Base-by-base conservation (phyloP, 2,113 vertebrate species). In the Protobothrops flavoviridis region DNA sequence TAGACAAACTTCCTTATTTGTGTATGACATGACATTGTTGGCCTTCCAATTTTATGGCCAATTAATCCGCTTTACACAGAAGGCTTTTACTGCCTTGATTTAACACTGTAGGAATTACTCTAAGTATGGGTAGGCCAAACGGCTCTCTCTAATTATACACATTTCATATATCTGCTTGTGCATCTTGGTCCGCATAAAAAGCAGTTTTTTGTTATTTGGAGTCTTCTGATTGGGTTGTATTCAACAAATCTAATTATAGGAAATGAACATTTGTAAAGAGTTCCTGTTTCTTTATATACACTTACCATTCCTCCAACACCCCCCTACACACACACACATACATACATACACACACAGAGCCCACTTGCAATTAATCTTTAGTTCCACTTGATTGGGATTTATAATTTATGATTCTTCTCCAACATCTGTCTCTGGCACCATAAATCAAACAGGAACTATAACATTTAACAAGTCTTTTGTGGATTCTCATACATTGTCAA, bases 351-450 rank as follows among this genome's bases (percentile, higher is more conserved):
- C 61, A 64, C 26, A 64, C 61, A 45, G 45, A 74, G 10, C n/a
- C 29, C 29, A 8, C 5, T 97, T 94, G 92, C 95, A 93, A 94
- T 96, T 96, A 95, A 97, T 96, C 95, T 95, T 96, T 86, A 11
- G n/a, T 89, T 96, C 92, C 69, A 15, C 95, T 94, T 95, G 93
- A 94, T 87, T 95, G 95, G 94, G 95, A 94, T 93, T 53, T 61
- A 92, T 92, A 90, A 95, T 93, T 53, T 61, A 92, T 92, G 87
- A 94, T 95, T 96, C 91, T 91, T 96, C 81, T 91, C 74, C 91
- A 85, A 23, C 91, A 53, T 93, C 95, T 96, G 95, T 90, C 92
- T 21, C 55, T 0, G 23, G 90, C 92, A 87, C 24, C 5, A 43
- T 85, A 85, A 59, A 92, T 93, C 91, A 85, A n/a, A n/a, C 91